Base-by-base conservation (phyloP, 2,797 vertebrate species). In the Aldrovandia affinis region DNA sequence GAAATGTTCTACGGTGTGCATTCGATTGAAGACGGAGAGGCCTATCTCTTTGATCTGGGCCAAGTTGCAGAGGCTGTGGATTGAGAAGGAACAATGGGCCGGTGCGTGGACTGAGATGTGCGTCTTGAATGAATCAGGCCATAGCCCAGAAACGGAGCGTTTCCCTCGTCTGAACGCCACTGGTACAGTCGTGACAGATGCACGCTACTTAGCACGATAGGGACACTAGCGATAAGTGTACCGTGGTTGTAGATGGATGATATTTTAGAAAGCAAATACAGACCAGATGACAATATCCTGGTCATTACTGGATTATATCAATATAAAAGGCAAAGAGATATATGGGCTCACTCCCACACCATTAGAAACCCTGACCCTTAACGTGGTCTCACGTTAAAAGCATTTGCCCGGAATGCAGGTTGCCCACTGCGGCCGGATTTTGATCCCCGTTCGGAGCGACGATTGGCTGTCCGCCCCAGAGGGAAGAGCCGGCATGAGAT, bases 41-140 rank as follows among this genome's bases (percentile, higher is more conserved):
- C 18, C 10, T 39, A 50, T 50, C 15, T 65, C 50, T 83, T 55
- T 83, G 42, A 83, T 83, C 65, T 75, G 30, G 25, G 28, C 68
- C 28, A 25, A 25, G 25, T 55, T 12, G 47, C 81, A n/a, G 28
- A 39, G 5, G 36, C 42, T 28, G 65, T 28, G 50, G 52, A 55
- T 68, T 68, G 52, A 54, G 36, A 5, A 14, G 33, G 0, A 52
- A 55, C 28, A 54, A 68, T 36, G 10, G 47, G 65, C n/a, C 47
- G n/a, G 65, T 57, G 22, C 47, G 14, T 39, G 28, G 50, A 75
- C 47, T 39, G 59, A 50, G 80, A 65, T 59, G 52, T 33, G 8
- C 7, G 10, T 81, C 59, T 28, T 44, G 25, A n/a, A 30, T 65
- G 57, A 47, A 50, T 3, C 3, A 30, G 80, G 36, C 55, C 33